Evolutionary conservation across 2,888 invertebrate species (phyloP).

Genomic region (Eilema griseolum): DNA sequence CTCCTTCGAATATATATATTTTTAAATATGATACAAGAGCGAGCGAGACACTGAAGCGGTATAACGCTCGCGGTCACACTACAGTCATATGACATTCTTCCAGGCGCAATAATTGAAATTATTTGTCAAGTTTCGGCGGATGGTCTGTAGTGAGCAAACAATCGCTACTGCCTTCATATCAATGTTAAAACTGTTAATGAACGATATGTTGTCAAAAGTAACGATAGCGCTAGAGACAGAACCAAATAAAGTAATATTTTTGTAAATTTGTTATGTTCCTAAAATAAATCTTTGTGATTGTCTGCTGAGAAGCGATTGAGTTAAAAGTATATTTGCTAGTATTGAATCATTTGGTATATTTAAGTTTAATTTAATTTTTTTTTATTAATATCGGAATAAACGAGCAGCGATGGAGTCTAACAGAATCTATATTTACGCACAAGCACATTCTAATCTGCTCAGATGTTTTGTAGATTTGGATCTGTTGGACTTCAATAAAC

Average conservation of each 20-base stretch:
- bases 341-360: constrained; percentile 49
- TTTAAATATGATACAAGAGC: too few species aligned
- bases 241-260: constrained; percentile 76
- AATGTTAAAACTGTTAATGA: constrained; percentile 36
- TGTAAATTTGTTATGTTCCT: constrained; percentile 75
- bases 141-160: constrained; percentile 25
- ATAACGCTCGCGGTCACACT: too few species aligned
- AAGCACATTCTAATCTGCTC: neutral
- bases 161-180: constrained; percentile 44
- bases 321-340: constrained; percentile 51
- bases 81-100: too few species aligned
- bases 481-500: neutral
- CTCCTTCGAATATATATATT: too few species aligned
- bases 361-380: constrained; percentile 51
- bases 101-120: neutral
- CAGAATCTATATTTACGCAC: neutral
- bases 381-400: constrained; percentile 15
- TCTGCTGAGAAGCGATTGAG: constrained; percentile 50
- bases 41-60: too few species aligned
- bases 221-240: constrained; percentile 61
- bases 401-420: neutral
- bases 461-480: neutral
- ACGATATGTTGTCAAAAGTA: constrained; percentile 42
- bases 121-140: constrained; percentile 17
- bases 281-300: constrained; percentile 59